phyloP scores from a whole-genome alignment of 2,113 vertebrate species.

The Gavia stellata region DNA sequence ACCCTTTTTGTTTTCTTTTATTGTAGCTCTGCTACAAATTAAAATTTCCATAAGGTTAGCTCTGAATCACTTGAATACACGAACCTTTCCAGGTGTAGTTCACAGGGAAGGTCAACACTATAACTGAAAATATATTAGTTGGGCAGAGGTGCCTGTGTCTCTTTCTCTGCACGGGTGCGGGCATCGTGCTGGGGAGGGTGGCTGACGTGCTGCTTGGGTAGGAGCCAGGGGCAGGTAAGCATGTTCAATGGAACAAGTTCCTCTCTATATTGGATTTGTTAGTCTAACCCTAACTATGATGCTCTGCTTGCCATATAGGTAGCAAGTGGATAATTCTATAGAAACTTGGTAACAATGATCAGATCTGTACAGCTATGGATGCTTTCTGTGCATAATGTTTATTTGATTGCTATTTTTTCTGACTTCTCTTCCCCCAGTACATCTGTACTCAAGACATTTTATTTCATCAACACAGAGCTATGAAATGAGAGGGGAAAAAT shows the following conservation, averaged over 20 bases:
- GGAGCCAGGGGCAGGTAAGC: background rate
- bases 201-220: background rate
- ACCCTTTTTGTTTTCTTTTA: background rate
- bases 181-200: background rate
- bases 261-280: background rate
- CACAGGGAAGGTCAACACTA: background rate
- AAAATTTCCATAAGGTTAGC: background rate
- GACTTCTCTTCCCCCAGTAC: background rate
- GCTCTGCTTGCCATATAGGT: background rate
- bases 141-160: background rate
- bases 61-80: background rate
- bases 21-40: background rate
- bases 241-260: background rate
- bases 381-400: background rate
- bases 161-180: background rate
- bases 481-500: background rate
- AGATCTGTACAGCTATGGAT: background rate
- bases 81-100: background rate
- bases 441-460: background rate
- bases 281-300: background rate
- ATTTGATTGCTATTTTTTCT: background rate
- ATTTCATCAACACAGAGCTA: background rate
- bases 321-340: background rate
- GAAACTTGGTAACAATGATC: background rate
- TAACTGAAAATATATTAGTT: background rate